Conservation (phyloP, 2,888 invertebrate genomes). For the Phyllotreta cruciferae region DNA sequence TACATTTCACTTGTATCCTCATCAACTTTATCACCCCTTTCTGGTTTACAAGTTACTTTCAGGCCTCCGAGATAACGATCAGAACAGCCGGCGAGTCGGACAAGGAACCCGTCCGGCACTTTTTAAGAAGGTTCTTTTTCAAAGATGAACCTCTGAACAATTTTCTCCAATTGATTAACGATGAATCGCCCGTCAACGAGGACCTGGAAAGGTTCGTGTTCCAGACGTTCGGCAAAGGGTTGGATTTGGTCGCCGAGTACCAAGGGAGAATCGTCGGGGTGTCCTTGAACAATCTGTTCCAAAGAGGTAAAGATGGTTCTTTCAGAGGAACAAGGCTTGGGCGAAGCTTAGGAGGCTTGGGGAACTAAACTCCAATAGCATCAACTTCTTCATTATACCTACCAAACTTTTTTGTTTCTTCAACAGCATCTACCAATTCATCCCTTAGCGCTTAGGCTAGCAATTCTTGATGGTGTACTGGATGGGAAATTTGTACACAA, state of each 20-base stretch:
- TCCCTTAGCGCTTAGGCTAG: background rate
- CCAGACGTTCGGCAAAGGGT: slow-evolving; percentile 64
- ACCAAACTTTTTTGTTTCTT: too few species aligned
- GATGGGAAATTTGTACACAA: too few species aligned
- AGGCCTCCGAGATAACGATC: slow-evolving; percentile 41
- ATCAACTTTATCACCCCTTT: too few species aligned
- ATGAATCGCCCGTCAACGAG: slow-evolving; percentile 65
- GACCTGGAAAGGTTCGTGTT: slow-evolving; percentile 71
- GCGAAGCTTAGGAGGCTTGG: too few species aligned
- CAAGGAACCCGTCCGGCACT: slow-evolving; percentile 62
- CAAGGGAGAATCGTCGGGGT: slow-evolving; percentile 64
- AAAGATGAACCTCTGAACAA: slow-evolving; percentile 75
- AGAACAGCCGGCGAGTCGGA: slow-evolving; percentile 60
- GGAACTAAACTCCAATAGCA: too few species aligned
- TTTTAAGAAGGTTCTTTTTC: slow-evolving; percentile 70
- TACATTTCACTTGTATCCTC: too few species aligned
- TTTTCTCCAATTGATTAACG: slow-evolving; percentile 66
- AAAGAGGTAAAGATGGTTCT: slow-evolving; percentile 37
- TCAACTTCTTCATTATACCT: too few species aligned
- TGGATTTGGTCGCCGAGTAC: slow-evolving; percentile 68
- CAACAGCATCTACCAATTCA: background rate
- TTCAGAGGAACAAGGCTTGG: too few species aligned
- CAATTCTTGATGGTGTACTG: background rate
- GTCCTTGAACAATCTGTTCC: slow-evolving; percentile 50
- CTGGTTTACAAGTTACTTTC: too few species aligned